Conservation (phyloP, 2,113 vertebrate species). For the Motacilla alba region DNA sequence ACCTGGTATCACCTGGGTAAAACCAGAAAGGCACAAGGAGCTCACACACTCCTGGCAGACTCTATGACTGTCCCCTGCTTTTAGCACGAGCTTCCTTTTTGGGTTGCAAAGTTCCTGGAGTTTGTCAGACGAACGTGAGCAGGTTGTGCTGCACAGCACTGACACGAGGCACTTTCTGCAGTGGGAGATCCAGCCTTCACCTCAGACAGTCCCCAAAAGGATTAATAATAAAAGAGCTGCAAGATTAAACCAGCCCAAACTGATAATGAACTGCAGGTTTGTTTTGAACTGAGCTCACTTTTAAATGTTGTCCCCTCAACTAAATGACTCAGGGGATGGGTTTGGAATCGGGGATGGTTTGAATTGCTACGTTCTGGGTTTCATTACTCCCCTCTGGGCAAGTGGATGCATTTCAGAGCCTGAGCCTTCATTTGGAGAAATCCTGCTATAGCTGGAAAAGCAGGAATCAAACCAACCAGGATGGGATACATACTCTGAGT, state of each 20-base stretch:
- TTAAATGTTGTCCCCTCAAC: background rate
- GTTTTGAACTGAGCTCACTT: slow-evolving; percentile 40
- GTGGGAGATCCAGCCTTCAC: background rate
- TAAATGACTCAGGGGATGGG: background rate
- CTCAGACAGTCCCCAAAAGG: background rate
- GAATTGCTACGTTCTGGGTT: slow-evolving; percentile 36
- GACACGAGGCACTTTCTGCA: background rate
- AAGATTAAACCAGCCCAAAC: background rate
- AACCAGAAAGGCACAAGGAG: background rate
- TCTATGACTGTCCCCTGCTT: background rate
- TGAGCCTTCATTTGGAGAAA: slow-evolving; percentile 32
- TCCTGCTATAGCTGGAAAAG: slow-evolving; percentile 15
- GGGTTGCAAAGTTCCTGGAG: background rate
- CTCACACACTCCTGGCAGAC: background rate
- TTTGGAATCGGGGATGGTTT: background rate
- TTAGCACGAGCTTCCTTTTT: background rate
- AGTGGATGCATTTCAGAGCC: background rate
- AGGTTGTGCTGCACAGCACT: background rate
- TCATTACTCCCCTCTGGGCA: slow-evolving; percentile 43
- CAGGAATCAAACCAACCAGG: slow-evolving; percentile 16
- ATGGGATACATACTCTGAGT: background rate
- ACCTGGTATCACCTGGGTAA: background rate
- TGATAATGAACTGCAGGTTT: slow-evolving; percentile 49
- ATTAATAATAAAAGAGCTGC: background rate
- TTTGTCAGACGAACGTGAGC: fast-evolving